These are phyloP conservation scores for Hecatera dysodea DNA, from an alignment of 2,888 invertebrate species.

Conservation along the genomic window DNA sequence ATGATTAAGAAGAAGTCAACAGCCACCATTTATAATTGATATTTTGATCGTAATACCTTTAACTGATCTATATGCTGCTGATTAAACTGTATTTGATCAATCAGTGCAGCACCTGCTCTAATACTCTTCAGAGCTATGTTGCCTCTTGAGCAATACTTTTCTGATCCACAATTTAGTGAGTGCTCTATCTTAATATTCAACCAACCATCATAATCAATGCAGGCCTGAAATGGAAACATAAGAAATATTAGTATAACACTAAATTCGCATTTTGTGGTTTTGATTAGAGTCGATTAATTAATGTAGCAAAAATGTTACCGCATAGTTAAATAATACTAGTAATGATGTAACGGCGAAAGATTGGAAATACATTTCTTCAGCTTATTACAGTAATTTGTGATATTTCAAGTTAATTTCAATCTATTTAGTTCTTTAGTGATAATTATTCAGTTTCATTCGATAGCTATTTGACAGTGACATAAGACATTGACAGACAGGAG, in stretches of 20 bases:
- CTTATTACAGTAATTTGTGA: neutral
- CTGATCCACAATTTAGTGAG: conserved; percentile 90
- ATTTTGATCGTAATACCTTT: conserved; percentile 82
- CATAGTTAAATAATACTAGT: conserved; percentile 65
- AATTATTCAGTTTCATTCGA: neutral
- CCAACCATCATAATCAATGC: conserved; percentile 94
- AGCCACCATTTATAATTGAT: neutral
- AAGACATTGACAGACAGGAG: no score
- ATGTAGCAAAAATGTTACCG: conserved; percentile 58
- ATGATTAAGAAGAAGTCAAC: neutral
- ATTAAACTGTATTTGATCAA: conserved; percentile 92
- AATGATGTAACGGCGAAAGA: conserved; percentile 41
- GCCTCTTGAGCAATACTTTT: conserved; percentile 92
- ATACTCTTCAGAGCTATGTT: conserved; percentile 93
- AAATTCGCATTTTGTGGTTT: neutral
- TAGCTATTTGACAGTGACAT: neutral
- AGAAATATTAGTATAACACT: neutral
- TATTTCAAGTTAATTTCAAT: neutral
- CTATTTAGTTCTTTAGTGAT: neutral
- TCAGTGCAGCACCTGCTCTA: conserved; percentile 91
- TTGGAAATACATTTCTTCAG: conserved; percentile 57
- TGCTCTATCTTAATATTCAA: conserved; percentile 93
- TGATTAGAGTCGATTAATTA: neutral
- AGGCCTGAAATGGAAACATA: conserved; percentile 72
- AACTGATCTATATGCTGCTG: conserved; percentile 90